Percentiles rank a stretch among this genome's conserved stretches.
Evolutionary conservation across 2,797 vertebrate genomes (phyloP).

Genomic region (Cheirogaleus major): DNA sequence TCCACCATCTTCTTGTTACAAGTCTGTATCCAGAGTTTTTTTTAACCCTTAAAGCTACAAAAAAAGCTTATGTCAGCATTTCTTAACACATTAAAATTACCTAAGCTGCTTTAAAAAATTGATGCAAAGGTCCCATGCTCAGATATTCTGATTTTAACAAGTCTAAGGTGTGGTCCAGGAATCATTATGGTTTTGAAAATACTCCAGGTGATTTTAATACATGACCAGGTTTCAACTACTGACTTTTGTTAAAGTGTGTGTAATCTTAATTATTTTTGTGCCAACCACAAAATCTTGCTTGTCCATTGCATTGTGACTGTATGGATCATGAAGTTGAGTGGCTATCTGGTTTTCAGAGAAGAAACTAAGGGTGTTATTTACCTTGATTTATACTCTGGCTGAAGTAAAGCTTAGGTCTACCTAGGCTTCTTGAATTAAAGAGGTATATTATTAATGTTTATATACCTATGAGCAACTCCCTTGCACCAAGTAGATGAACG

Average conservation of each 20-base stretch:
- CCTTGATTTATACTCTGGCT: neutral
- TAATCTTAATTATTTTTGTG: neutral
- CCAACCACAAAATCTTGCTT: neutral
- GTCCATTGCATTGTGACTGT: neutral
- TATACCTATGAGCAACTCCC: neutral
- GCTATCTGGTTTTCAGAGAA: conserved; percentile 19
- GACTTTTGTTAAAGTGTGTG: neutral
- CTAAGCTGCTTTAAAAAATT: neutral
- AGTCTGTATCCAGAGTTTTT: neutral
- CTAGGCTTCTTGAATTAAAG: neutral
- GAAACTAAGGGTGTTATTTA: neutral
- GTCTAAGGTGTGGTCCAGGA: neutral
- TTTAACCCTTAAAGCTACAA: neutral
- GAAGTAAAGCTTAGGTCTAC: neutral
- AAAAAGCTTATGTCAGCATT: neutral
- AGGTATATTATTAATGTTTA: neutral
- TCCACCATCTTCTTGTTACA: neutral
- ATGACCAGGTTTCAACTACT: neutral
- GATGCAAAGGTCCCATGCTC: neutral
- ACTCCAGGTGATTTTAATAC: neutral
- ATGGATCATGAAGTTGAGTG: neutral
- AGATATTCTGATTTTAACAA: neutral
- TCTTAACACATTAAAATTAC: neutral
- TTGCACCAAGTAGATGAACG: neutral
- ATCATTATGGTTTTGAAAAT: neutral